These are phyloP conservation scores for Eupithecia abbreviata DNA, from an alignment of 2,888 invertebrate species.

Conservation along the genomic window DNA sequence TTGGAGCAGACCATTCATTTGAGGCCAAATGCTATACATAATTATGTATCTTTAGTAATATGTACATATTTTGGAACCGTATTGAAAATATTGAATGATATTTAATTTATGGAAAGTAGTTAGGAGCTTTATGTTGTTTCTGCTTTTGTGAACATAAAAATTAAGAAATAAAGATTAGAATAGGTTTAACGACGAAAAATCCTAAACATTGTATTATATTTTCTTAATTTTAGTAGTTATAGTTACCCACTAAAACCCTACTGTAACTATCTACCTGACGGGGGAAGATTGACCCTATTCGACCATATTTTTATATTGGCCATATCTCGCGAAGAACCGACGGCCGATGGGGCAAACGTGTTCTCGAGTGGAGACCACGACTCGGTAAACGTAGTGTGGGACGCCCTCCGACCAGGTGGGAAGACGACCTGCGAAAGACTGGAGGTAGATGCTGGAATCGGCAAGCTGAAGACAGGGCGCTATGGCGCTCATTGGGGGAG, in stretches of 20 bases:
- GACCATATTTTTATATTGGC: neutral
- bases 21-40: neutral
- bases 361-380: too few relatives aligned
- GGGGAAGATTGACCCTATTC: neutral
- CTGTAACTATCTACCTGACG: neutral
- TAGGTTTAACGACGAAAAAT: neutral
- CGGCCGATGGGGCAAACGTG: too few relatives aligned
- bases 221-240: neutral
- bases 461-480: too few relatives aligned
- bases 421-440: too few relatives aligned
- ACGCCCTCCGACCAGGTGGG: too few relatives aligned
- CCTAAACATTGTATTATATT: neutral
- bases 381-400: too few relatives aligned
- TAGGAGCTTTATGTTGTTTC: neutral
- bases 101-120: neutral
- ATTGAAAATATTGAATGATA: conserved; percentile 3
- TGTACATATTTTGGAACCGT: neutral
- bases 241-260: too few relatives aligned
- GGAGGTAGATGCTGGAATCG: too few relatives aligned
- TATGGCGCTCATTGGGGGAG: too few relatives aligned
- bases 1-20: conserved; percentile 21
- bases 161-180: too few relatives aligned
- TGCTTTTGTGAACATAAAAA: neutral
- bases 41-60: neutral
- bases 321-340: too few relatives aligned